Percentiles rank a stretch among this genome's conserved stretches.
Evolutionary conservation across 2,888 invertebrate species (phyloP).

Genomic region (Heliothis peltigera): DNA sequence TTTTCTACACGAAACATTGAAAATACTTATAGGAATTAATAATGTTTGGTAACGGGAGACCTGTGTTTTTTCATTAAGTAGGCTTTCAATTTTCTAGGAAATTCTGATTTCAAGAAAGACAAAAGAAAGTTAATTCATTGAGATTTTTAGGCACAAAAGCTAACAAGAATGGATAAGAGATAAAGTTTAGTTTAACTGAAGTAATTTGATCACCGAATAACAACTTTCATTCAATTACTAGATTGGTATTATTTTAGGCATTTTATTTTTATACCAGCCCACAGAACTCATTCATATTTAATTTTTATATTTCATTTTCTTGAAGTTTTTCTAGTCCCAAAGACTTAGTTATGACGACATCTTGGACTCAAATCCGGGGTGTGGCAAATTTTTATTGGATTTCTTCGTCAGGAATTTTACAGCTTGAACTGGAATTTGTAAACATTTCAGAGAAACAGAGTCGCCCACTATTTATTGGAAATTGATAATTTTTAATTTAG

Average conservation of each 20-base stretch:
- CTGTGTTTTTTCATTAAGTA: constrained; percentile 44
- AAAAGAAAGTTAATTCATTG: constrained; percentile 24
- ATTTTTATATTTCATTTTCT: background rate
- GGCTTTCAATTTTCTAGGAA: constrained; percentile 48
- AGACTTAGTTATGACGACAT: too few relatives aligned
- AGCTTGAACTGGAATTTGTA: too few relatives aligned
- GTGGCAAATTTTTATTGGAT: background rate
- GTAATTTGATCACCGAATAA: constrained; percentile 3
- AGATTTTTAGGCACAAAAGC: constrained; percentile 8
- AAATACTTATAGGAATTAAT: constrained; percentile 53
- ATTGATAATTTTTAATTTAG: too few relatives aligned
- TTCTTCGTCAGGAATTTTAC: background rate
- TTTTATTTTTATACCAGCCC: background rate
- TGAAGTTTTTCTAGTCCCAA: background rate
- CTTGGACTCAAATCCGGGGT: background rate
- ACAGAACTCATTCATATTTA: background rate
- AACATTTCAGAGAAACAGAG: too few relatives aligned
- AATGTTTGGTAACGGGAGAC: constrained; percentile 30
- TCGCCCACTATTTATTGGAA: too few relatives aligned
- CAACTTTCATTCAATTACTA: constrained; percentile 9
- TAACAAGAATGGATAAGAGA: constrained; percentile 3
- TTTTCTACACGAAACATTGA: constrained; percentile 36
- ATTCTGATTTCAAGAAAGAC: constrained; percentile 21
- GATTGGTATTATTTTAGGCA: background rate
- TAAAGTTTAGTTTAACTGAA: constrained; percentile 13